phyloP scores from a whole-genome alignment of 1,140 invertebrate species.

The Drosophila watanabei region DNA sequence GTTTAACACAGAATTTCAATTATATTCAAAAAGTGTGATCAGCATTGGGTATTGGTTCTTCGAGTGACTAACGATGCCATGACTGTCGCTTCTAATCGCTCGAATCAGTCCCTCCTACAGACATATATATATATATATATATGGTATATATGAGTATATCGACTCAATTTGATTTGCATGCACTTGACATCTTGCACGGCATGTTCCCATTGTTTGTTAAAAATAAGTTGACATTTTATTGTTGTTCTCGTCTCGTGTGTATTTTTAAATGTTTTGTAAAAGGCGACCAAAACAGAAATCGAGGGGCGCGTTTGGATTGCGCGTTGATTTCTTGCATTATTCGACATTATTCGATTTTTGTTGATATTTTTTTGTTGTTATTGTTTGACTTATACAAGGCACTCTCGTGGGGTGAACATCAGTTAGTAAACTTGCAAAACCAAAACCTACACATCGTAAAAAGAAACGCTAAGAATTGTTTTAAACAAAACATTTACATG shows the following conservation, averaged over 20 bases:
- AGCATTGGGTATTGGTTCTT: conserved; percentile 23
- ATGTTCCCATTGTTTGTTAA: conserved; percentile 52
- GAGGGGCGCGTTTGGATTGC: conserved; percentile 33
- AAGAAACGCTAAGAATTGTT: too few relatives aligned
- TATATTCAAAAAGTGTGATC: conserved; percentile 15
- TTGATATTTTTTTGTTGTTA: conserved; percentile 1
- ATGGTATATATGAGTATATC: background rate
- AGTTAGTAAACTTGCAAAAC: background rate
- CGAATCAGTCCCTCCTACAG: conserved; percentile 6
- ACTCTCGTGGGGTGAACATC: background rate
- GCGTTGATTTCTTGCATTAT: conserved; percentile 26
- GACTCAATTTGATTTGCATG: conserved; percentile 47
- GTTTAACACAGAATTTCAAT: conserved; percentile 24
- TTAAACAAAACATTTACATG: too few relatives aligned
- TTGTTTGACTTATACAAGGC: conserved; percentile 1
- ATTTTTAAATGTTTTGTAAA: conserved; percentile 50
- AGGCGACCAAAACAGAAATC: conserved; percentile 26
- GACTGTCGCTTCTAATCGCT: conserved; percentile 24
- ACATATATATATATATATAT: background rate
- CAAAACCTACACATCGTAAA: background rate
- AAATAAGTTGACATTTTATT: conserved; percentile 65
- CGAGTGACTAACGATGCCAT: conserved; percentile 27
- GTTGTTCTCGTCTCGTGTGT: conserved; percentile 29
- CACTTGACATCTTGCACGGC: conserved; percentile 45
- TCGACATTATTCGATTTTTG: conserved; percentile 9